Evolutionary conservation across 2,797 vertebrate species (phyloP), one percentile per base, ranked within the genome.

Genomic region (Hydrocynus forskahlii): DNA sequence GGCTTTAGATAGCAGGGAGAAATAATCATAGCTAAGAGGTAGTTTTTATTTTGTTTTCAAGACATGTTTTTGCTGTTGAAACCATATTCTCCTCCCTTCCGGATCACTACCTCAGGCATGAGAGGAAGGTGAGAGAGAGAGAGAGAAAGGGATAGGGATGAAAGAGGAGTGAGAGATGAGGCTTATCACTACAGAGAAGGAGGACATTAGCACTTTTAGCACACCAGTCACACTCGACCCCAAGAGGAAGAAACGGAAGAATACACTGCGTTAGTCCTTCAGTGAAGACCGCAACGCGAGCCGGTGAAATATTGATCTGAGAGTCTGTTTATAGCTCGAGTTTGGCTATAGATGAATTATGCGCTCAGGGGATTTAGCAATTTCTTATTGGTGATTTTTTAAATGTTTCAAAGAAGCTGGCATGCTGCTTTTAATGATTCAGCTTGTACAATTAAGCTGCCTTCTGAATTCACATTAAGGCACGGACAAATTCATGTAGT

Each of bases 171-270:
- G 14, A 72, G 40, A 35, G 68, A 80, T 38, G 21, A 12, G 5
- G 16, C 29, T 43, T 68, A 73, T 64, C 59, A 45, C 70, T 74
- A 60, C 62, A 54, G 54, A 54, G 14, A 48, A 79, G 40, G 21
- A 35, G 67, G 57, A 73, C 83, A 82, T 88, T 84, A 91, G 81
- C 85, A 81, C 89, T 89, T 88, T 90, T 88, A 80, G 81, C 87
- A 84, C 86, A 86, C 84, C 72, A 87, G 86, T 91, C 84, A 1
- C 92, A 91, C 90, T 62, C 89, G 16, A 79, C 84, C 83, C 55
- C 35, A 14, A 80, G 63, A 82, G 83, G 62, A 54, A 6, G 21
- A 69, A 55, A 75, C 17, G 1, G 5, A 54, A 71, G 80, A 71
- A 89, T 80, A 88, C 80, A 78, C 70, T 80, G 78, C 75, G 75